These are phyloP conservation scores for Phytoseiulus persimilis DNA, from an alignment of 2,888 invertebrate genomes.

Conservation along the genomic window DNA sequence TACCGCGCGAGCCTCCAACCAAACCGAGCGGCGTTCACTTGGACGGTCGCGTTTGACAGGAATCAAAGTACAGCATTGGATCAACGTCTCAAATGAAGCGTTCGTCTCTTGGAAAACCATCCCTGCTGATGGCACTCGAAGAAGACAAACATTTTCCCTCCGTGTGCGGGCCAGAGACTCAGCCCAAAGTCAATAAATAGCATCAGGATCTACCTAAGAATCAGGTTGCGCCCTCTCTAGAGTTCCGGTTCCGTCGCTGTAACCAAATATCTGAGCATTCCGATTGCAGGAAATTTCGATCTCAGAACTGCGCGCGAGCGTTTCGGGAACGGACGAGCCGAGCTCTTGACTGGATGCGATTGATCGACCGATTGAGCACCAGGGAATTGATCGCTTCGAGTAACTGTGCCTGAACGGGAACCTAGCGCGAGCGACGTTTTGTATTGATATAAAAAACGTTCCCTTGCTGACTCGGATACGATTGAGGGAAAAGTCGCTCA, in stretches of 20 bases:
- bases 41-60: neutral
- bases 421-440: neutral
- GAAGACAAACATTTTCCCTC: neutral
- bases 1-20: neutral
- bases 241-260: neutral
- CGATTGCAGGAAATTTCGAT: neutral
- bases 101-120: neutral
- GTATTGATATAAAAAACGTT: slow-evolving; percentile 24
- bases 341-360: neutral
- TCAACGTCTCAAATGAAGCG: too few relatives aligned
- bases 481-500: slow-evolving; percentile 21
- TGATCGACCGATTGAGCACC: neutral
- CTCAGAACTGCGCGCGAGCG: neutral
- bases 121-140: neutral
- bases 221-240: neutral
- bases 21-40: neutral
- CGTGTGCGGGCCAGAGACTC: neutral
- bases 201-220: neutral
- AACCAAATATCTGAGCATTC: neutral
- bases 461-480: neutral
- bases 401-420: neutral
- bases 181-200: neutral
- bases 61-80: neutral
- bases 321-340: neutral
- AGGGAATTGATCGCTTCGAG: neutral